These are phyloP conservation scores for Agriopis aurantiaria DNA, from an alignment of 2,888 invertebrate species.

Conservation along the genomic window DNA sequence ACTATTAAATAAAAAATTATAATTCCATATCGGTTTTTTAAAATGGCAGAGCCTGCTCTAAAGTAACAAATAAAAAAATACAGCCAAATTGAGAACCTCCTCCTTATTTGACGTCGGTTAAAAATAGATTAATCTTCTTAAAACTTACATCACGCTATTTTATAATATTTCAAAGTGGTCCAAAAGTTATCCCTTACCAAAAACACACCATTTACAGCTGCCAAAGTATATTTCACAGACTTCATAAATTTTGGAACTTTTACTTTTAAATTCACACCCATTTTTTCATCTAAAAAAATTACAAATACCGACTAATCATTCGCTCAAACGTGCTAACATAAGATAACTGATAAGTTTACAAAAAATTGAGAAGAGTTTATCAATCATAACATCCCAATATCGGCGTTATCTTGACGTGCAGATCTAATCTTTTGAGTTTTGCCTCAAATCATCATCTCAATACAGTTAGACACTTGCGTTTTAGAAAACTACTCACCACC, in stretches of 20 bases:
- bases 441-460: slow-evolving; percentile 15
- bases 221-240: slow-evolving; percentile 90
- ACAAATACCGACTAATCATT: slow-evolving; percentile 1
- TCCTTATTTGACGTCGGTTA: too few relatives aligned
- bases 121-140: too few relatives aligned
- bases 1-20: too few relatives aligned
- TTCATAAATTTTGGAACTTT: slow-evolving; percentile 80
- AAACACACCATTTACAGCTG: slow-evolving; percentile 90
- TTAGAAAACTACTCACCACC: background rate
- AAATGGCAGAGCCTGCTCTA: too few relatives aligned
- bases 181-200: slow-evolving; percentile 86
- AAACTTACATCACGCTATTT: too few relatives aligned
- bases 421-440: slow-evolving; percentile 66
- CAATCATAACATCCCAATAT: slow-evolving; percentile 69
- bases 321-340: slow-evolving; percentile 40
- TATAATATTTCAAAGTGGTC: background rate
- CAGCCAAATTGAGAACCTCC: too few relatives aligned
- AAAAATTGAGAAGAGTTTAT: slow-evolving; percentile 70
- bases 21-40: too few relatives aligned
- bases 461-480: background rate
- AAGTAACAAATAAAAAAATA: too few relatives aligned
- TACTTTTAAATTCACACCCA: slow-evolving; percentile 71
- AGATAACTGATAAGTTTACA: slow-evolving; percentile 57
- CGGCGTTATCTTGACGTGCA: slow-evolving; percentile 71
- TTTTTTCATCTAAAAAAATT: slow-evolving; percentile 32